A percentile compares a stretch with the other conserved stretches of the same genome.
Conservation (phyloP, 2,888 invertebrate genomes). For the Spodoptera picta region DNA sequence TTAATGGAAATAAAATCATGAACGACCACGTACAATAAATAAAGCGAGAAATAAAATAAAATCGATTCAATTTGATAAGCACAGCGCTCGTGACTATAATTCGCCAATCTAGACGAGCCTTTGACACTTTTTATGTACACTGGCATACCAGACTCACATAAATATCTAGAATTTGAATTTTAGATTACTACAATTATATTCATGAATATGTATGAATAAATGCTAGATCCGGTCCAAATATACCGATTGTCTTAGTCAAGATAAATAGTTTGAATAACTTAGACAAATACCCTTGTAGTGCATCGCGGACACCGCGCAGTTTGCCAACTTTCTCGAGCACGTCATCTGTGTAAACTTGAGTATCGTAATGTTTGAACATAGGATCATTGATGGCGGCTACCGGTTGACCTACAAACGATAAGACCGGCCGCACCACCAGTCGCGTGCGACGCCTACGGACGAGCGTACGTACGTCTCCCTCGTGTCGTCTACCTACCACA, state of each 20-base stretch:
- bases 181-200: background rate
- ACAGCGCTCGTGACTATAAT: background rate
- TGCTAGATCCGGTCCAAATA: no score
- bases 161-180: no score
- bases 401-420: constrained; percentile 71
- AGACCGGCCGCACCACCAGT: constrained; percentile 57
- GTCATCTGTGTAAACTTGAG: constrained; percentile 61
- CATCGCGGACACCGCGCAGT: constrained; percentile 4
- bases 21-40: background rate
- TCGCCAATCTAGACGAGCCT: background rate
- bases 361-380: constrained; percentile 64
- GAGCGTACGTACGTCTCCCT: constrained; percentile 42
- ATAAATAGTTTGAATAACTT: constrained; percentile 4
- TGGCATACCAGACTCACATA: no score
- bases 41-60: background rate
- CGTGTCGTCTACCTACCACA: constrained; percentile 6
- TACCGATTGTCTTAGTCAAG: background rate
- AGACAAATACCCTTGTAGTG: constrained; percentile 9
- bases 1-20: no score
- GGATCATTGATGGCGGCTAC: constrained; percentile 64
- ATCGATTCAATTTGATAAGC: no score
- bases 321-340: constrained; percentile 60
- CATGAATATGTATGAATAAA: no score
- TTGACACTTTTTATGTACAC: background rate
- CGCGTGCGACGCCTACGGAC: constrained; percentile 37